Evolutionary conservation across 2,797 vertebrate genomes (phyloP), one percentile per base, ranked within the genome.

Genomic region (Todus mexicanus): DNA sequence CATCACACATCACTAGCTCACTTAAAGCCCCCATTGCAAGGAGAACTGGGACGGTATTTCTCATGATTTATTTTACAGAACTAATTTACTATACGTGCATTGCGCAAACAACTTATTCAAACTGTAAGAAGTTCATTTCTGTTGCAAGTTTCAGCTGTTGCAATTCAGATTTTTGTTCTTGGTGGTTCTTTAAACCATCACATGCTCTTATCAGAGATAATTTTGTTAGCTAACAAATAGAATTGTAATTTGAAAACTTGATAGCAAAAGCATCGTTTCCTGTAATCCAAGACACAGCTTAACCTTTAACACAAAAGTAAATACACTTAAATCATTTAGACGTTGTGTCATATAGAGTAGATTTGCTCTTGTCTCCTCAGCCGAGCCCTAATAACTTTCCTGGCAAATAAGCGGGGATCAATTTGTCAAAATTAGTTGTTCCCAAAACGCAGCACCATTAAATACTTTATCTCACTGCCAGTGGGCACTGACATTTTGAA

Each of bases 231-330:
- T 85, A 87, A 75, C 70, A 84, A 93, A 85, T 6, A 51, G 48
- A 96, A 95, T 11, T 40, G 38, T 35, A 90, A 82, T 93, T 94
- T 90, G 54, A 96, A 96, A 93, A 75, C 73, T 84, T 90, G 69
- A 92, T 89, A 70, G 78, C 73, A 92, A 96, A 92, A 74, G 42
- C 43, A 84, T 43, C 31, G 69, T 92, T 92, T 95, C 79, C 77
- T 95, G 81, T 94, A 91, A 96, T 31, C 42, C 3, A 94, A 94
- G 83, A 73, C 48, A 66, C 21, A 71, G 74, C 60, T 92, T 92
- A 81, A 71, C 59, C 85, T 88, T 45, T 90, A 92, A 85, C 69
- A 74, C 50, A 47, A 51, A 65, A 92, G 51, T 73, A 73, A 65
- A 76, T 89, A 87, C 54, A 87, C 60, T 73, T 77, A 93, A 90